Evolutionary conservation across 2,113 vertebrate species (phyloP).

Genomic region (Baryphthengus martii): DNA sequence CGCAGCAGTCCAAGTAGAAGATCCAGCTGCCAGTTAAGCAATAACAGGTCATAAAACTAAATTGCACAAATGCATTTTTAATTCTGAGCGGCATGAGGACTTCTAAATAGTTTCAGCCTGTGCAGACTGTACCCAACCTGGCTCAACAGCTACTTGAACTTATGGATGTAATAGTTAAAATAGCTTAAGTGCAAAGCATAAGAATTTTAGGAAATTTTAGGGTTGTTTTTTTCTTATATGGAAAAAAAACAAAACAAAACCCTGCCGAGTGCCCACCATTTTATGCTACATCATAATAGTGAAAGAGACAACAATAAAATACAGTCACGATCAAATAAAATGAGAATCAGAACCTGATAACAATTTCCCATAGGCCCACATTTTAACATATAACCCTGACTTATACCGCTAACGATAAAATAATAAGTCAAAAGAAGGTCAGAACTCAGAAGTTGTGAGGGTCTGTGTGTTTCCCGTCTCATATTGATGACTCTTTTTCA

Average conservation of each 20-base stretch:
- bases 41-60: slow-evolving; percentile 65
- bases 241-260: neutral
- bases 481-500: neutral
- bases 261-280: neutral
- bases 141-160: neutral
- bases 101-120: slow-evolving; percentile 19
- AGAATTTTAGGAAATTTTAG: too few relatives aligned
- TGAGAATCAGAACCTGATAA: neutral
- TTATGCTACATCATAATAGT: neutral
- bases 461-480: neutral
- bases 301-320: neutral
- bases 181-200: neutral
- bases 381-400: neutral
- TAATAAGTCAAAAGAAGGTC: neutral
- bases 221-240: neutral
- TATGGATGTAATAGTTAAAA: too few relatives aligned
- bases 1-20: slow-evolving; percentile 17
- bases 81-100: slow-evolving; percentile 41
- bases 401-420: neutral
- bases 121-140: neutral
- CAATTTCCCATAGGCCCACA: neutral
- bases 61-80: slow-evolving; percentile 62
- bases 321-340: neutral
- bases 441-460: neutral
- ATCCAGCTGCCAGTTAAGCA: slow-evolving; percentile 52